A percentile compares a stretch with the other conserved stretches of the same genome.
These are phyloP conservation scores for Megalopta genalis DNA, from an alignment of 1,140 invertebrate species.

Conservation along the genomic window DNA sequence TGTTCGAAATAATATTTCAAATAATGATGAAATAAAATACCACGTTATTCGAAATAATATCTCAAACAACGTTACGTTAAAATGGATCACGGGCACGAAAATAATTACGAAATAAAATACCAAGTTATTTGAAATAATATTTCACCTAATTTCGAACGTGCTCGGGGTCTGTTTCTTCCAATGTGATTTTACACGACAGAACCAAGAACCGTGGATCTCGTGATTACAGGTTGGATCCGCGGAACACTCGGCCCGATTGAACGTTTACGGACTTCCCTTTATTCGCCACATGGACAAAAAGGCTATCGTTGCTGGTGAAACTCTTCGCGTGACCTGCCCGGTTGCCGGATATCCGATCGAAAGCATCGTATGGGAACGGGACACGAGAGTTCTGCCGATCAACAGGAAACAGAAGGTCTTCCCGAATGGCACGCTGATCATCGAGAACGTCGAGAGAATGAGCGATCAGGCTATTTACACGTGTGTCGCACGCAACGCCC, in stretches of 20 bases:
- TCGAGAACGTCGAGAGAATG: conserved; percentile 94
- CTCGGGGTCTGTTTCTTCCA: too few relatives aligned
- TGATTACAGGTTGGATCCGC: conserved; percentile 87
- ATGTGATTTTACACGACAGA: too few relatives aligned
- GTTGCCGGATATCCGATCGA: conserved; percentile 97
- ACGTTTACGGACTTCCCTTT: conserved; percentile 95
- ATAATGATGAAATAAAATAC: too few relatives aligned
- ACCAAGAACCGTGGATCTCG: too few relatives aligned
- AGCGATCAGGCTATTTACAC: conserved; percentile 97
- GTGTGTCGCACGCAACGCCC: conserved; percentile 94
- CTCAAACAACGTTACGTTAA: too few relatives aligned
- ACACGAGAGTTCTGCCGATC: conserved; percentile 90
- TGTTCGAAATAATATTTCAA: too few relatives aligned
- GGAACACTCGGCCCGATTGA: conserved; percentile 92
- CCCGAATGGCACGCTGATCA: conserved; percentile 95
- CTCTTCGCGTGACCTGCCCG: conserved; percentile 92
- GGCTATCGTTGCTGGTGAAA: conserved; percentile 95
- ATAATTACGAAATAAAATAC: too few relatives aligned
- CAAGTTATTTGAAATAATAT: too few relatives aligned
- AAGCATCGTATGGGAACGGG: conserved; percentile 95
- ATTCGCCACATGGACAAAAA: conserved; percentile 96
- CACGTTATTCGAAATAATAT: too few relatives aligned
- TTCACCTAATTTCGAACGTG: too few relatives aligned
- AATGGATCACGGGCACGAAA: too few relatives aligned
- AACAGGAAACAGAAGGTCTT: conserved; percentile 97